These are phyloP conservation scores for Acrocyrtus sp. DNA, from an alignment of 2,888 invertebrate species.

Conservation along the genomic window DNA sequence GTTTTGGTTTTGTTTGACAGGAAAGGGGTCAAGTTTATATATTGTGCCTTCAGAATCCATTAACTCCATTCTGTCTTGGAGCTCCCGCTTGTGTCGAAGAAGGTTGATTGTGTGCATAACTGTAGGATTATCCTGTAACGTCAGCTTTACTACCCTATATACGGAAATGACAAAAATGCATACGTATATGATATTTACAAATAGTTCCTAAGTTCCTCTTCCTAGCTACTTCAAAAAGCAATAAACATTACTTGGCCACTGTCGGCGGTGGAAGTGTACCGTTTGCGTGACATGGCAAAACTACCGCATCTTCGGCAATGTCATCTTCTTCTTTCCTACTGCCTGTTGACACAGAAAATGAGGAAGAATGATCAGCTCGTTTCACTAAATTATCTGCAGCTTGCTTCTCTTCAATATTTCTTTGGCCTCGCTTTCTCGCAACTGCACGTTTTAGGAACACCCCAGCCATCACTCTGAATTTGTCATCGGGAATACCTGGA, in stretches of 20 bases:
- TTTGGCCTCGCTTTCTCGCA: not conserved
- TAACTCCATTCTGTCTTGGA: slow-evolving; percentile 41
- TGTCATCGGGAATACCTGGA: not conserved
- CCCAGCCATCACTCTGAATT: slow-evolving; percentile 16
- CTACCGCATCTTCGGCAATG: not conserved
- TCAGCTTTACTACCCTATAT: not conserved
- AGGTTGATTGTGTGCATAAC: slow-evolving; percentile 49
- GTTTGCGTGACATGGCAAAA: not conserved
- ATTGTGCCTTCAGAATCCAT: slow-evolving; percentile 44
- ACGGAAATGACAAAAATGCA: slow-evolving; percentile 1
- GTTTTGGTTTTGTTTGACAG: no score
- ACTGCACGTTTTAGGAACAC: slow-evolving; percentile 23
- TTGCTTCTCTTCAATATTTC: not conserved
- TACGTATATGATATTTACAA: not conserved
- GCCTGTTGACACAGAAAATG: no score
- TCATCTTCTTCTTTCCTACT: not conserved
- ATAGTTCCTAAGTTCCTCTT: no score
- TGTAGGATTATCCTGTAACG: slow-evolving; percentile 21
- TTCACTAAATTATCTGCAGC: not conserved
- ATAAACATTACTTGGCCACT: no score
- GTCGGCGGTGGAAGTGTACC: no score
- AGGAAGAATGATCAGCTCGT: no score
- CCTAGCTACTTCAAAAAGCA: no score
- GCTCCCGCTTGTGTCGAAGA: slow-evolving; percentile 53
- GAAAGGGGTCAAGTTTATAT: slow-evolving; percentile 34